These are phyloP conservation scores for Diplodus sargus DNA, from an alignment of 2,797 vertebrate genomes.

Conservation along the genomic window DNA sequence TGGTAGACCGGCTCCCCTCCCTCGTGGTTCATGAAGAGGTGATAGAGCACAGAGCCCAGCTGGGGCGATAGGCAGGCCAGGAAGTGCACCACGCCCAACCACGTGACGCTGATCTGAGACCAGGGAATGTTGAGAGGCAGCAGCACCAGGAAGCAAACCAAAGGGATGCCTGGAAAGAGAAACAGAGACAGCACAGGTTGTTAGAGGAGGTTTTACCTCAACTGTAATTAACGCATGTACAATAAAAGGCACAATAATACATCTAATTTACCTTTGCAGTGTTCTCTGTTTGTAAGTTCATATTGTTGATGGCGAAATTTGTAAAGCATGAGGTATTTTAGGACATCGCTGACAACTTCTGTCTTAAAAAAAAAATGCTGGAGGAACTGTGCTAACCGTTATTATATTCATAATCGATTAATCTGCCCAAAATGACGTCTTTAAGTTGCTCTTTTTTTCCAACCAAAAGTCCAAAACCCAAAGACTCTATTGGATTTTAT, in stretches of 20 bases:
- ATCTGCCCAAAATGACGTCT: no score
- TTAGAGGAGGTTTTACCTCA: not conserved
- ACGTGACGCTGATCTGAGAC: slow-evolving; percentile 91
- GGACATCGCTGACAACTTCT: no score
- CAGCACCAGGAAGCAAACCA: slow-evolving; percentile 92
- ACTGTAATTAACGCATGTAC: not conserved
- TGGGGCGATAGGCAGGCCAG: slow-evolving; percentile 93
- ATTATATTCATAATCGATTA: no score
- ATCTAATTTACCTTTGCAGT: no score
- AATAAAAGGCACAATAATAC: no score
- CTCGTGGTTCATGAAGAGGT: slow-evolving; percentile 97
- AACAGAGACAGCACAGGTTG: not conserved
- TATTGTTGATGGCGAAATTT: not conserved
- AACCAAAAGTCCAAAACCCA: no score
- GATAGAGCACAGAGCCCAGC: slow-evolving; percentile 93
- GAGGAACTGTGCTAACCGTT: no score
- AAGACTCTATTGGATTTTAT: no score
- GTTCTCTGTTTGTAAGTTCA: not conserved
- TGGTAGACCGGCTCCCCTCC: slow-evolving; percentile 91
- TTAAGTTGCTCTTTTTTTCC: no score
- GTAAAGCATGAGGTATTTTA: not conserved
- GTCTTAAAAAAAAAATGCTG: no score
- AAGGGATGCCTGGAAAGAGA: slow-evolving; percentile 83
- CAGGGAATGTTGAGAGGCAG: slow-evolving; percentile 93
- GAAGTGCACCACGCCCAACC: slow-evolving; percentile 93